Conservation (phyloP, 2,888 invertebrate species). For the Chalcis sispes region DNA sequence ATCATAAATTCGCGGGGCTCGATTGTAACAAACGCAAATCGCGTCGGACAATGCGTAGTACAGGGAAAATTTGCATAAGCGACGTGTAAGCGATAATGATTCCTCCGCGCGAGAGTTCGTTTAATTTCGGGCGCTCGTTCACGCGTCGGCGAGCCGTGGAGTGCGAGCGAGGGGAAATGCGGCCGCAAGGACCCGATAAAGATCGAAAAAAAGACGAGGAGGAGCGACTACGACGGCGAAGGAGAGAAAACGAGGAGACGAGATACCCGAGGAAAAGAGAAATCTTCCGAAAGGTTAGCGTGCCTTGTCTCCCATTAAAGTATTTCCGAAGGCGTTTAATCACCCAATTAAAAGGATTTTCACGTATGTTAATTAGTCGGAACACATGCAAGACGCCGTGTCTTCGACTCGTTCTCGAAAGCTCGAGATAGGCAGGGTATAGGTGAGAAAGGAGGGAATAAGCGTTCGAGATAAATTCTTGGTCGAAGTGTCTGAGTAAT, state of each 20-base stretch:
- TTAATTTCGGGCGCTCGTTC: conserved; percentile 24
- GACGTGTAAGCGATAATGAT: conserved; percentile 51
- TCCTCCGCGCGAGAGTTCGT: conserved; percentile 22
- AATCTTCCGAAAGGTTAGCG: conserved; percentile 45
- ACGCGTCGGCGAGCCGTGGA: no score
- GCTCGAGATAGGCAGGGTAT: conserved; percentile 14
- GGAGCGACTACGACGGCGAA: conserved; percentile 1
- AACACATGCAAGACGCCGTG: conserved; percentile 69
- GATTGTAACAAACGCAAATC: no score
- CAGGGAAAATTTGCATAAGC: conserved; percentile 50
- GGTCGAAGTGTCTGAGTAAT: background rate
- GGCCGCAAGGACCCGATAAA: no score
- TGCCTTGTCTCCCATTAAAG: conserved; percentile 63
- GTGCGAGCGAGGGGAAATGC: conserved; percentile 20
- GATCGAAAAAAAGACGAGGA: conserved; percentile 13
- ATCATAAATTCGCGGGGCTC: no score
- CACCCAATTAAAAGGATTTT: conserved; percentile 70
- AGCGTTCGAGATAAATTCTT: background rate
- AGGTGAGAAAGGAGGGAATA: background rate
- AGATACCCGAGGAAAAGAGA: conserved; percentile 54
- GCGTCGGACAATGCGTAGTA: conserved; percentile 40
- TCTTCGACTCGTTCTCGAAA: conserved; percentile 51
- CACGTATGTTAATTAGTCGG: conserved; percentile 72
- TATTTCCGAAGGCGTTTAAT: conserved; percentile 66
- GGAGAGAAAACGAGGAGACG: conserved; percentile 54